phyloP scores from a whole-genome alignment of 2,888 invertebrate species.

The Clunio marinus region DNA sequence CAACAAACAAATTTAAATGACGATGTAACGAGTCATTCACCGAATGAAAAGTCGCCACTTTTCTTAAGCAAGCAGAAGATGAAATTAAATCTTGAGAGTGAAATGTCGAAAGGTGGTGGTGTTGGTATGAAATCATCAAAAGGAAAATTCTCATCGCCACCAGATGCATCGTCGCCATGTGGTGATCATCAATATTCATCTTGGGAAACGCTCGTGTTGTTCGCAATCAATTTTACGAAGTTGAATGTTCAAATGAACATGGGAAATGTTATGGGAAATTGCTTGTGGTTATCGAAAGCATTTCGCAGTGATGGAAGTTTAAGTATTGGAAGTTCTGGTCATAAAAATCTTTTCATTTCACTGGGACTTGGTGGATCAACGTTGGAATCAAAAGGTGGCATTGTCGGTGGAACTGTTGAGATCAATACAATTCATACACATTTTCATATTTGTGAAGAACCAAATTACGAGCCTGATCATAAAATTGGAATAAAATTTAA shows the following conservation, averaged over 20 bases:
- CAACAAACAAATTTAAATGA: conserved; percentile 43
- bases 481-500: conserved; percentile 74
- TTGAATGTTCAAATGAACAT: conserved; percentile 98
- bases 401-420: conserved; percentile 93
- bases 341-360: conserved; percentile 87
- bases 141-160: conserved; percentile 55
- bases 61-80: conserved; percentile 56
- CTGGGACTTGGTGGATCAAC: conserved; percentile 84
- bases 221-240: conserved; percentile 92
- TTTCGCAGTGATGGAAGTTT: conserved; percentile 87
- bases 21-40: conserved; percentile 41
- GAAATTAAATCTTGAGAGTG: conserved; percentile 56
- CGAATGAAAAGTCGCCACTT: conserved; percentile 44
- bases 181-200: conserved; percentile 66
- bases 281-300: conserved; percentile 91
- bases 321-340: conserved; percentile 86
- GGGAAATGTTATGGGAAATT: conserved; percentile 99
- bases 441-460: conserved; percentile 85
- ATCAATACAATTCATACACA: conserved; percentile 83
- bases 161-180: conserved; percentile 57
- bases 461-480: conserved; percentile 84
- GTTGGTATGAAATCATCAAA: too few relatives aligned
- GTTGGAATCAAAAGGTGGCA: conserved; percentile 94
- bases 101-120: conserved; percentile 52
- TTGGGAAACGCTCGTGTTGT: conserved; percentile 94